Base-by-base conservation (phyloP, 1,140 invertebrate species). In the Pogonomyrmex barbatus region DNA sequence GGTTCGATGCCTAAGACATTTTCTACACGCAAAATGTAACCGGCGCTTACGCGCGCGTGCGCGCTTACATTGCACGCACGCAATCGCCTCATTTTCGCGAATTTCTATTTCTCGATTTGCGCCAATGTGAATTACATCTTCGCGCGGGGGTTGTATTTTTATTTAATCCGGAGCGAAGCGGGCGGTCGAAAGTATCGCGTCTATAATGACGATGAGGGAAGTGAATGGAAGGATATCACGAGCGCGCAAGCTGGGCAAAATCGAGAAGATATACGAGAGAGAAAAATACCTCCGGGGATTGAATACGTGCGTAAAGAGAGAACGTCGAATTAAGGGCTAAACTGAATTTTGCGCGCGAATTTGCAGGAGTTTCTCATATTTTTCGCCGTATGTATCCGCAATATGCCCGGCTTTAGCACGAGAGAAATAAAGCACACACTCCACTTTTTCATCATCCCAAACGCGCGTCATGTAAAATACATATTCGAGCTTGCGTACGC, bases 111-210 rank as follows among this genome's bases (percentile, higher is more conserved):
- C 33, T 14, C 54, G 33, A 77, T 77, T 87, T 89, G 62, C 87
- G 84, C 87, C 88, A 87, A 89, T 89, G 84, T 63, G 58, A 63
- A 81, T 85, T 82, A 76, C 60, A 10, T 68, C 65, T 81, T 42
- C 52, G 14, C 4, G 54, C 36, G 42, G n/a, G 36, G 8, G 12
- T 33, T 50, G 42, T 83, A 50, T 83, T 83, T 73, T 73, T 83
- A 73, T 83, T 83, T 60, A 83, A 83, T 42, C 36, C 30, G 14
- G 36, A 47, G 9, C n/a, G 17, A 30, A 58, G 17, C 10, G 12
- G 58, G 30, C 79, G 67, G 30, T 30, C 79, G 52, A 33, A 73
- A 82, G 54, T 73, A 71, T 71, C 24, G 39, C 52, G 47, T 58
- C 39, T 24, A 17, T 60, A 30, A 73, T 60, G 79, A 58, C 24